Conservation (phyloP, 2,888 invertebrate genomes). For the Cheilosia pagana region DNA sequence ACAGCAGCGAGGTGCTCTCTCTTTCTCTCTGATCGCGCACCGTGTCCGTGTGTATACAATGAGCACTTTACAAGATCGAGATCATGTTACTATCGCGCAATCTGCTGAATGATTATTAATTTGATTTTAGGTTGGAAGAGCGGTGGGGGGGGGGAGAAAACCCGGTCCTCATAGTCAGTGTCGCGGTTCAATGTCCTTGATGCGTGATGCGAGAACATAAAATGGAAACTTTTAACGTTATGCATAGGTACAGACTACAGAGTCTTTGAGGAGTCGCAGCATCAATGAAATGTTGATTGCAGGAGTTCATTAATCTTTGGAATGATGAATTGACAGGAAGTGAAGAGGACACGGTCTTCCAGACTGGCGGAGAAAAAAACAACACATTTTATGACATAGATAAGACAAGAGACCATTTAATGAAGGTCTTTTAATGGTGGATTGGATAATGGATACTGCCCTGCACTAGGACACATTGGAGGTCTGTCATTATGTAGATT, state of each 20-base stretch:
- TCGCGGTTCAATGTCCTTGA: constrained; percentile 66
- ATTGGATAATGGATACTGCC: constrained; percentile 6
- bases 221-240: constrained; percentile 40
- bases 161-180: constrained; percentile 14
- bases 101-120: constrained; percentile 72
- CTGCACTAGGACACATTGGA: constrained; percentile 51
- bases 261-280: constrained; percentile 16
- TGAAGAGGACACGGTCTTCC: constrained; percentile 13
- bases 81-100: constrained; percentile 72
- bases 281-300: constrained; percentile 71
- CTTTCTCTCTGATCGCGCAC: not conserved
- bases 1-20: not conserved
- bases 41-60: constrained; percentile 35
- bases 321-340: constrained; percentile 67
- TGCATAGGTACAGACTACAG: not conserved
- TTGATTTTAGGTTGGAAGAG: constrained; percentile 62
- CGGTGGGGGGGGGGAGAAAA: too few species aligned
- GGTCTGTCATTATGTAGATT: constrained; percentile 65
- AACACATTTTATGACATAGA: constrained; percentile 57
- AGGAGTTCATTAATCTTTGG: constrained; percentile 65
- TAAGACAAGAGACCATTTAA: constrained; percentile 44
- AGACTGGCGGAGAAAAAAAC: constrained; percentile 16
- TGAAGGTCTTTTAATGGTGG: constrained; percentile 53
- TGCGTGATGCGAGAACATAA: constrained; percentile 64
- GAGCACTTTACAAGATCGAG: constrained; percentile 66